A percentile compares a stretch with the other conserved stretches of the same genome.
phyloP scores from a whole-genome alignment of 1,140 invertebrate species.

The Saccostrea glomerata region DNA sequence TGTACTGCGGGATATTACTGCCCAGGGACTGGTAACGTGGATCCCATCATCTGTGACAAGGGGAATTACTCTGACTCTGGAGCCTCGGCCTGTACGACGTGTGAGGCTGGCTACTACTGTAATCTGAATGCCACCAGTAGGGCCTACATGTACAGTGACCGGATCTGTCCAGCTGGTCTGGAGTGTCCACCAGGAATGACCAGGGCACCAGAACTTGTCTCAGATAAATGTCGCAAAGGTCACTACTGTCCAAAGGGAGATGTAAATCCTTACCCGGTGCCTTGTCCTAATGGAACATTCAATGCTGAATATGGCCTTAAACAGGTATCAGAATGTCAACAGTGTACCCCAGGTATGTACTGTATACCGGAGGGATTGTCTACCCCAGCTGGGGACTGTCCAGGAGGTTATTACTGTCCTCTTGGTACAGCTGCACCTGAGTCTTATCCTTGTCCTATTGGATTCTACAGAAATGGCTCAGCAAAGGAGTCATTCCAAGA shows the following conservation, averaged over 20 bases:
- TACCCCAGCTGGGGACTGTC: constrained; percentile 68
- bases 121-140: constrained; percentile 72
- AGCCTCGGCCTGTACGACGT: constrained; percentile 67
- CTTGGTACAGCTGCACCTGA: constrained; percentile 67
- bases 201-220: constrained; percentile 69
- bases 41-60: constrained; percentile 73
- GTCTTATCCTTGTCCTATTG: constrained; percentile 74
- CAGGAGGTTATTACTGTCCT: constrained; percentile 74
- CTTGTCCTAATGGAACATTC: constrained; percentile 76
- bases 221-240: constrained; percentile 70
- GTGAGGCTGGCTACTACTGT: constrained; percentile 75
- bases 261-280: constrained; percentile 72
- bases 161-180: constrained; percentile 74
- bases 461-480: constrained; percentile 76
- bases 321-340: constrained; percentile 71
- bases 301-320: constrained; percentile 67
- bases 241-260: constrained; percentile 75
- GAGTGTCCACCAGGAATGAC: constrained; percentile 75
- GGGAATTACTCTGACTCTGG: constrained; percentile 74
- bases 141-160: constrained; percentile 66
- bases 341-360: constrained; percentile 73
- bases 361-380: constrained; percentile 67
- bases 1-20: constrained; percentile 75
- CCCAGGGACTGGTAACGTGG: constrained; percentile 63
- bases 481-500: constrained; percentile 76